Evolutionary conservation across 2,888 invertebrate genomes (phyloP), one percentile per base, ranked within the genome.

Genomic region (Caenorhabditis wallacei): DNA sequence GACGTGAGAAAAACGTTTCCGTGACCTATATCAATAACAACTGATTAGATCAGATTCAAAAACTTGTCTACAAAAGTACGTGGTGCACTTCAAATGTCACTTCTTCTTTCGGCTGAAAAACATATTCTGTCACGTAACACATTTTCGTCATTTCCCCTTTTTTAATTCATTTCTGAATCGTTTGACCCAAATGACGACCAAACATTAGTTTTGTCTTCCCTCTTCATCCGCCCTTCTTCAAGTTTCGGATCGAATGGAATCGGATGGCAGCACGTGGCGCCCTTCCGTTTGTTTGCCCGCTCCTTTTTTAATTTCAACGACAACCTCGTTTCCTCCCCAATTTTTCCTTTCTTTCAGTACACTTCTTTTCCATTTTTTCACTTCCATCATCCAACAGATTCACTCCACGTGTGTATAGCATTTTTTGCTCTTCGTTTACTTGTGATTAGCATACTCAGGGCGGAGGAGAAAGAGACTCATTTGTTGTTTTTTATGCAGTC

Each of bases 211-310:
- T 35, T 35, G 24, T 43, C 46, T 30, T 37, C 11, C 16, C 30
- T 30, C 30, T n/a, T 30, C 30, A 30, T 51, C 57, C 11, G 10
- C 40, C 40, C 13, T n/a, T 56, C 35, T 61, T 26, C 63, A 13
- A 48, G 51, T 63, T 54, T 43, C 37, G 63, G 53, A 53, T 53
- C 53, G 63, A 46, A 71, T 66, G 71, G 71, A 59, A 71, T 76
- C 68, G 66, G 76, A 69, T 69, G 76, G 68, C 76, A 76, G 76
- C 76, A 76, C 76, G 76, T 76, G 76, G 68, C 40, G 59, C 57
- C 22, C 56, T 53, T 53, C 40, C 75, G 64, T 74, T 76, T 76
- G 69, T 76, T 76, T 76, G 76, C 54, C 76, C 54, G 76, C 76
- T 76, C 76, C 43, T 76, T 76, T 75, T 76, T 76, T 76, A 76